Percentiles rank a stretch among this genome's conserved stretches.
phyloP scores from a whole-genome alignment of 2,113 vertebrate species.

The Notarius lentiginosus region DNA sequence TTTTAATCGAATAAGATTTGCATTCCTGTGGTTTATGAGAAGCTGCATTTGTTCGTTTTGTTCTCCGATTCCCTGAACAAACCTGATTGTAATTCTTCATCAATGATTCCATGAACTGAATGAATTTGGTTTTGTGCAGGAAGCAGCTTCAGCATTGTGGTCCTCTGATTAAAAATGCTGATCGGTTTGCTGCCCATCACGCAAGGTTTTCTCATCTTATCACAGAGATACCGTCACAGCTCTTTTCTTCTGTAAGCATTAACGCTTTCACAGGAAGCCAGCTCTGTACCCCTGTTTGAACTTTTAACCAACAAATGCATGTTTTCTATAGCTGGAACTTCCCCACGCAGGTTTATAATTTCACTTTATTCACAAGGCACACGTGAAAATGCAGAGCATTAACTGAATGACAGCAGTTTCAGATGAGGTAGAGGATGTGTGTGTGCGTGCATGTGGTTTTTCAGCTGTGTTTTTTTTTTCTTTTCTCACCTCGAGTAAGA shows the following conservation, averaged over 20 bases:
- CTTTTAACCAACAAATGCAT: neutral
- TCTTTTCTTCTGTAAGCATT: neutral
- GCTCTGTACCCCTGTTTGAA: neutral
- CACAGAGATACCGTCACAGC: neutral
- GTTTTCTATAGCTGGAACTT: conserved; percentile 3
- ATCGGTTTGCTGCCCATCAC: neutral
- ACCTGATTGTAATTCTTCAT: neutral
- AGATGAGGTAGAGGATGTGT: neutral
- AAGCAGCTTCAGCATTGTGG: neutral
- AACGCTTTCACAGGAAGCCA: conserved; percentile 9
- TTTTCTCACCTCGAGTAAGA: conserved; percentile 78
- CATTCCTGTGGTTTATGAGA: neutral
- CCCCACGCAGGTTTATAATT: neutral
- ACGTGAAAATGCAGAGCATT: neutral
- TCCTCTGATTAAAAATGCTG: neutral
- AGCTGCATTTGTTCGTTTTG: neutral
- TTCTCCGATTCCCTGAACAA: neutral
- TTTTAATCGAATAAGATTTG: neutral
- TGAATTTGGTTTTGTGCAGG: neutral
- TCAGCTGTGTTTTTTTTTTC: conserved; percentile 60
- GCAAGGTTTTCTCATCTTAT: conserved; percentile 4
- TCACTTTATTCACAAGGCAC: neutral
- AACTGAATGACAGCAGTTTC: conserved; percentile 13
- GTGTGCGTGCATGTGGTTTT: conserved; percentile 56
- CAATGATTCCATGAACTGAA: neutral